Evolutionary conservation across 2,888 invertebrate species (phyloP).

Genomic region (Lepidochrysops patricia): DNA sequence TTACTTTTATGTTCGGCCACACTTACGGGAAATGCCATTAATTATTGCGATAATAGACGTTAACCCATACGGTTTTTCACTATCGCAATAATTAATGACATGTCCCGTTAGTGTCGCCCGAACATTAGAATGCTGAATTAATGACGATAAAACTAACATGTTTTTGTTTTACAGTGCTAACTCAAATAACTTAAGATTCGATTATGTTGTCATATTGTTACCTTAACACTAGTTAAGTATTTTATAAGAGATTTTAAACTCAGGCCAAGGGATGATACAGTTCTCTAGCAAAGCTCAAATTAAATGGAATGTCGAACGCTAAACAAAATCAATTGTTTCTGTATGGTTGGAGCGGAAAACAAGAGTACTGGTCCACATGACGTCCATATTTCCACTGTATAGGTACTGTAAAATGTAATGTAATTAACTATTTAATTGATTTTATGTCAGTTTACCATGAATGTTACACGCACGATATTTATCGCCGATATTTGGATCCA

Average conservation of each 20-base stretch:
- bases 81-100: no score
- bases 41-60: no score
- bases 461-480: no score
- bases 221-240: conserved; percentile 18
- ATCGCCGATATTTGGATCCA: no score
- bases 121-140: neutral
- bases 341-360: conserved; percentile 34
- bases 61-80: no score
- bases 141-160: neutral
- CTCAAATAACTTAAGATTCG: neutral
- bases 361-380: conserved; percentile 45
- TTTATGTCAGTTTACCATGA: no score
- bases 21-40: no score
- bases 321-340: conserved; percentile 37
- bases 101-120: no score
- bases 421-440: neutral
- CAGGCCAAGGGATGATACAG: conserved; percentile 32
- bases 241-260: conserved; percentile 46
- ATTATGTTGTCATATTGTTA: conserved; percentile 19
- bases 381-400: neutral
- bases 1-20: no score
- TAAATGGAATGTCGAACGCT: conserved; percentile 37
- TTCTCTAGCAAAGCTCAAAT: conserved; percentile 45
- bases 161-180: neutral
- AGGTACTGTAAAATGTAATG: no score